These are phyloP conservation scores for Rhizoglyphus robini DNA, from an alignment of 1,140 invertebrate genomes.

Conservation along the genomic window DNA sequence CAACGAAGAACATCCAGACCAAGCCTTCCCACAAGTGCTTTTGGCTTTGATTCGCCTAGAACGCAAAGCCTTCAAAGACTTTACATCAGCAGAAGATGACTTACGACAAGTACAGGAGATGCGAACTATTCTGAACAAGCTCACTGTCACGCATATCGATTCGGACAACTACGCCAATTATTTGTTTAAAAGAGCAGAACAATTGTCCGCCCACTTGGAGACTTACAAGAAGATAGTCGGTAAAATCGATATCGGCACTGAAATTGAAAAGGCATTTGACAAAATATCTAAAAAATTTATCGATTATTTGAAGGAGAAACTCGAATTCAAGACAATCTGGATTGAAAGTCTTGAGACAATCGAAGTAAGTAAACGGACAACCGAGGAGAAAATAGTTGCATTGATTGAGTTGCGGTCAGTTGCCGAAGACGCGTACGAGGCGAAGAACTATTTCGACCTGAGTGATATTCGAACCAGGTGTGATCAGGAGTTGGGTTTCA, in stretches of 20 bases:
- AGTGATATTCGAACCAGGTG: background rate
- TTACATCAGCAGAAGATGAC: background rate
- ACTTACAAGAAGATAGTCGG: conserved; percentile 15
- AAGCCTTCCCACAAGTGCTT: background rate
- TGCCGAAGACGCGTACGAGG: background rate
- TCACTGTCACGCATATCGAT: background rate
- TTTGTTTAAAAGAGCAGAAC: conserved; percentile 6
- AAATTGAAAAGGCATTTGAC: background rate
- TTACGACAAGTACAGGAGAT: background rate
- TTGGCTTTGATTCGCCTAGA: background rate
- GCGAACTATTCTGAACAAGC: background rate
- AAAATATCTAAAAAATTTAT: conserved; percentile 3
- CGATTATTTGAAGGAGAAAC: background rate
- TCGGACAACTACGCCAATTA: conserved; percentile 4
- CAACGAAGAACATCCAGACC: background rate
- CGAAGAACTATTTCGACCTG: background rate
- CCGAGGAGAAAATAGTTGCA: background rate
- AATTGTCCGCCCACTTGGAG: background rate
- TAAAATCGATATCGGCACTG: background rate
- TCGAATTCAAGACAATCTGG: conserved; percentile 2
- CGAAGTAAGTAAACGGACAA: background rate
- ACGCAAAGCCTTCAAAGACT: background rate
- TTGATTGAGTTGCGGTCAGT: background rate
- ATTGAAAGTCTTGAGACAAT: background rate
- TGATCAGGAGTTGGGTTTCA: background rate